Conservation (phyloP, 2,888 invertebrate species). For the Magallana nippona region DNA sequence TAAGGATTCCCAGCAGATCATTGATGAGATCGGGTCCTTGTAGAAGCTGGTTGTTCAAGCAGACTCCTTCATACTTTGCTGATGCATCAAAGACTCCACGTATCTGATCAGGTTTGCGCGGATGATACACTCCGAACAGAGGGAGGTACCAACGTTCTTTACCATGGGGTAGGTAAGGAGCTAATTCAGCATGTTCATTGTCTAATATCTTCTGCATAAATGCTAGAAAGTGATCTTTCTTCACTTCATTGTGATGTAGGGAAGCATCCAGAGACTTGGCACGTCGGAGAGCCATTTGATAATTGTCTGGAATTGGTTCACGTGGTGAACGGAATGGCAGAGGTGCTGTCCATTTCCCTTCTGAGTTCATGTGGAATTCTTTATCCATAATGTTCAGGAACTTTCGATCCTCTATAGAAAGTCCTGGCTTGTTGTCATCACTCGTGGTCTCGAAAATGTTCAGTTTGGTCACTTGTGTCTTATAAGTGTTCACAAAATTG, state of each 20-base stretch:
- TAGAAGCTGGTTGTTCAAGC: conserved; percentile 50
- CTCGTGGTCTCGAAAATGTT: conserved; percentile 41
- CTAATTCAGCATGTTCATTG: conserved; percentile 52
- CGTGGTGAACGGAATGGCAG: conserved; percentile 47
- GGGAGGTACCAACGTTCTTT: conserved; percentile 56
- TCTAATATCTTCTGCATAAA: conserved; percentile 56
- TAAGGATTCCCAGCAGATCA: conserved; percentile 49
- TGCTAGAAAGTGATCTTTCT: conserved; percentile 38
- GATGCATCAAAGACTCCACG: conserved; percentile 54
- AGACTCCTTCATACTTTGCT: conserved; percentile 47
- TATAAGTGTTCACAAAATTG: not conserved
- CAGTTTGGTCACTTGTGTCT: not conserved
- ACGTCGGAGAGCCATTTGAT: conserved; percentile 1
- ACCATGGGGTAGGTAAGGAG: conserved; percentile 41
- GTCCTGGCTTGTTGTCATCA: conserved; percentile 45
- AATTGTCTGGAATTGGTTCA: conserved; percentile 44
- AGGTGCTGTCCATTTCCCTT: conserved; percentile 48
- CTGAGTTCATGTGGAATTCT: conserved; percentile 36
- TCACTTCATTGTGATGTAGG: conserved; percentile 12
- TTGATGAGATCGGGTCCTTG: conserved; percentile 53
- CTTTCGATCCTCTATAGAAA: conserved; percentile 51
- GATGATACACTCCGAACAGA: conserved; percentile 52
- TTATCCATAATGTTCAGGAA: conserved; percentile 50
- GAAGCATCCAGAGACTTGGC: conserved; percentile 33
- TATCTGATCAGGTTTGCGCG: conserved; percentile 39